These are phyloP conservation scores for Batillaria attramentaria DNA, from an alignment of 1,140 invertebrate genomes.

Conservation along the genomic window DNA sequence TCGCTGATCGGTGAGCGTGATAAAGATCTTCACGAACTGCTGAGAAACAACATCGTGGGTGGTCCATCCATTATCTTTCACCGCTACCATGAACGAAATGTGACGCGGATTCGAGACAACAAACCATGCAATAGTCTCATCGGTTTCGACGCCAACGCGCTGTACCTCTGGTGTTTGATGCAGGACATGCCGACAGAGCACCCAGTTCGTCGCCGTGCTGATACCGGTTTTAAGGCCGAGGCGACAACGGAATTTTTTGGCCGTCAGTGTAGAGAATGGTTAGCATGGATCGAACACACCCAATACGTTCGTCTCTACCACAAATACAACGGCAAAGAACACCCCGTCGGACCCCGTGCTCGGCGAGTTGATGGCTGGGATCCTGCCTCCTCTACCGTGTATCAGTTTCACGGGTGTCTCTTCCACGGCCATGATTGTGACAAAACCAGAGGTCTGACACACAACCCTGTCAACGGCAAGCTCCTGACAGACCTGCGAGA, in stretches of 20 bases:
- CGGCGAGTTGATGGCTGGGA: conserved; percentile 10
- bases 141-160: conserved; percentile 39
- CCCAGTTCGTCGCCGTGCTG: conserved; percentile 1
- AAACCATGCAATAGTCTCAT: conserved; percentile 23
- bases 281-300: not conserved
- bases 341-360: not conserved
- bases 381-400: not conserved
- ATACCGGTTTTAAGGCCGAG: conserved; percentile 24
- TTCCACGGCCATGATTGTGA: conserved; percentile 22
- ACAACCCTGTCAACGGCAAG: not conserved
- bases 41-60: conserved; percentile 37
- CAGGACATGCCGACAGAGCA: conserved; percentile 35
- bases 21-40: conserved; percentile 34
- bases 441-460: not conserved
- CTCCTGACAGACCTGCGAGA: not conserved
- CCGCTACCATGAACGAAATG: conserved; percentile 36
- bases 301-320: not conserved
- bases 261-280: not conserved
- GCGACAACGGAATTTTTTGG: conserved; percentile 25
- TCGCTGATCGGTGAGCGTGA: conserved; percentile 35
- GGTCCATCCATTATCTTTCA: conserved; percentile 45
- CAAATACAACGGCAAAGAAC: conserved; percentile 4
- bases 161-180: conserved; percentile 35
- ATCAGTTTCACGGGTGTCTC: conserved; percentile 22
- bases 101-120: conserved; percentile 28